Base-by-base conservation (phyloP, 2,797 vertebrate genomes). In the Cyclopterus lumpus region DNA sequence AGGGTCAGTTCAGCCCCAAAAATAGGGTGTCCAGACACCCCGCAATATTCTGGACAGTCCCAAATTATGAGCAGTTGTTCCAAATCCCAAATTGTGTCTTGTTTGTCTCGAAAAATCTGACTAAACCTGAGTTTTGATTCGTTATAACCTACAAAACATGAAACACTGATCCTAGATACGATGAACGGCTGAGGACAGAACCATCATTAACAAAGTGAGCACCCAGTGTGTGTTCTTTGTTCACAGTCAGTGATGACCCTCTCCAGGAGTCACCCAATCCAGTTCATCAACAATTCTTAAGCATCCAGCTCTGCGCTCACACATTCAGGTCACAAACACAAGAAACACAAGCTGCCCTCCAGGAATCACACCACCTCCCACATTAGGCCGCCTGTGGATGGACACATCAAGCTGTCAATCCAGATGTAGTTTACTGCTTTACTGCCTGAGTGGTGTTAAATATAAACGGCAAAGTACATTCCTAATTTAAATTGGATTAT, bases 371-470 rank as follows among this genome's bases (percentile, higher is more conserved):
- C 81, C 84, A 76, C 81, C 73, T 87, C 81, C 78, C 49, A 73
- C 81, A 68, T 65, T 28, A 8, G 2, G 66, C 79, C 36, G 58
- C 82, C 82, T 84, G 82, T 20, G 46, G 79, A 81, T 46, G 34
- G 49, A 79, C 79, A 54, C 28, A 75, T 72, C 14, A 8, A 73
- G 74, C 81, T 81, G 85, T 87, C 86, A 85, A 62, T 77, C 81
- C 65, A 77, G 78, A 74, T 55, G 53, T 36, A 75, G 34, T 67
- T 80, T 48, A 75, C 26, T 28, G 70, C 66, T 61, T n/a, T n/a
- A n/a, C n/a, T n/a, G n/a, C n/a, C n/a, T n/a, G n/a, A n/a, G n/a
- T n/a, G n/a, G n/a, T n/a, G n/a, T n/a, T 68, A 20, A 65, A 73
- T 40, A 51, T 71, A 42, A 78, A 73, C 11, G 12, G 66, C 40